Conservation (phyloP, 2,797 vertebrate genomes). For the Rhynchotus rufescens region DNA sequence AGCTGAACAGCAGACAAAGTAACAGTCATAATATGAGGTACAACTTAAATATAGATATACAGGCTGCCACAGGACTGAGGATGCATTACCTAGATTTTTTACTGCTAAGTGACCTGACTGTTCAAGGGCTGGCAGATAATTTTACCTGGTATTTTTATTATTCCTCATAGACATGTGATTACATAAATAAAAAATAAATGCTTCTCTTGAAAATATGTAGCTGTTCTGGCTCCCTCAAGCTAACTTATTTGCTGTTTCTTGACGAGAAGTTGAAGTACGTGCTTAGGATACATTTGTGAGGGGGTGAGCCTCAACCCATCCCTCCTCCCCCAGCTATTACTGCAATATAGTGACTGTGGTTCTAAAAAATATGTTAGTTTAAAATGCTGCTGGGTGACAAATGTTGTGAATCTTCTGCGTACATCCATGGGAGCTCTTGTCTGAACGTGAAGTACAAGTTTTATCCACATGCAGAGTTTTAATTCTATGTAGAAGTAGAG, state of each 20-base stretch:
- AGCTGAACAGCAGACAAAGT: not conserved
- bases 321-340: not conserved
- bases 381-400: slow-evolving; percentile 58
- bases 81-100: not conserved
- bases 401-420: slow-evolving; percentile 52
- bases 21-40: not conserved
- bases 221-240: slow-evolving; percentile 16
- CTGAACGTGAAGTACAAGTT: slow-evolving; percentile 69
- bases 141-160: slow-evolving; percentile 9
- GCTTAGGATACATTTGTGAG: not conserved
- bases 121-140: slow-evolving; percentile 25
- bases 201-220: slow-evolving; percentile 5
- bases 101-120: not conserved
- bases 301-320: not conserved
- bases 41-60: not conserved
- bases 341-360: slow-evolving; percentile 61
- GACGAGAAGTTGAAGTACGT: slow-evolving; percentile 23
- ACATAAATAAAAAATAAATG: not conserved
- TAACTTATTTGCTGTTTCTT: slow-evolving; percentile 37
- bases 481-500: slow-evolving; percentile 71
- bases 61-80: not conserved
- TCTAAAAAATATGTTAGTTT: slow-evolving; percentile 51
- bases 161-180: not conserved
- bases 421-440: slow-evolving; percentile 54
- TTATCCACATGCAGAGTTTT: slow-evolving; percentile 72